Base-by-base conservation (phyloP, 37 sponge, comb jelly and placozoan species). In the Beroe forskalii region DNA sequence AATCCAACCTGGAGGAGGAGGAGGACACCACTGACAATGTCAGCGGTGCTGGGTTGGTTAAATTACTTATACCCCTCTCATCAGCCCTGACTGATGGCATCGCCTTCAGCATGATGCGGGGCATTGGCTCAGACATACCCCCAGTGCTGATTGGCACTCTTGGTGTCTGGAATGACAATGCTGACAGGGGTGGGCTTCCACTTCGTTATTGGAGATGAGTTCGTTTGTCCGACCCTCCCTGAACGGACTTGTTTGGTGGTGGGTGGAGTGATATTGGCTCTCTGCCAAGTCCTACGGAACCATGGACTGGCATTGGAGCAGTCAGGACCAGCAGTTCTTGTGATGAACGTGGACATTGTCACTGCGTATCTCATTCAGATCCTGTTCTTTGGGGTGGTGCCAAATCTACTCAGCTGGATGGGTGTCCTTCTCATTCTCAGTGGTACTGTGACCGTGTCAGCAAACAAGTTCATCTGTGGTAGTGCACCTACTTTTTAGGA, bases 251-350 rank as follows among this genome's bases (percentile, higher is more conserved):
- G n/a, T n/a, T n/a, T n/a, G n/a, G n/a, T n/a, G n/a, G n/a, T n/a
- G n/a, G n/a, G n/a, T n/a, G n/a, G n/a, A n/a, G n/a, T n/a, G n/a
- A n/a, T n/a, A n/a, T n/a, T n/a, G n/a, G n/a, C n/a, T n/a, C n/a
- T n/a, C n/a, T n/a, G n/a, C n/a, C n/a, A n/a, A n/a, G n/a, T 72
- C 22, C 75, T 72, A 4, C 35, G 28, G 40, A 72, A 72, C 35
- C 75, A 39, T 35, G 75, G 75, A 38, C 38, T 72, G 40, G 40
- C 40, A 19, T 20, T 72, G 39, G 75, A 72, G 39, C 28, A 72
- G 39, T 72, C 75, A 9, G 75, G 75, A 38, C 75, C 75, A 4
- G 75, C 39, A 37, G 75, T 72, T 4, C 75, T 72, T 20, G 14
- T 72, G 9, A 32, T 35, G 30, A 72, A 72, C 35, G 2, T 28